Evolutionary conservation across 2,888 invertebrate species (phyloP), one percentile per base, ranked within the genome.

Genomic region (Schizaphis graminum): DNA sequence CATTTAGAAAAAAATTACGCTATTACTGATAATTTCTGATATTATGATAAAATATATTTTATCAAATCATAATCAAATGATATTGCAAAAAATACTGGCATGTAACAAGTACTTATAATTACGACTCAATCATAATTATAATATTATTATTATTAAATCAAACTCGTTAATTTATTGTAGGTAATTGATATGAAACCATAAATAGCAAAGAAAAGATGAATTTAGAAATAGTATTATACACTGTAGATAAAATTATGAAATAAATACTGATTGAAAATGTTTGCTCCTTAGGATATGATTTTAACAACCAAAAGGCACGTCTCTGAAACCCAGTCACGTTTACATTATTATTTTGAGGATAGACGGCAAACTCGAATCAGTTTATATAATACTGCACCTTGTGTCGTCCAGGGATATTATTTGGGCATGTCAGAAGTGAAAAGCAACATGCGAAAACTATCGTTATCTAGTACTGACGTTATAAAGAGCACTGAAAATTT

Each of bases 381-480:
- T 92, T 92, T 87, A 49, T 92, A 92, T 92, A 49, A 87, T 92
- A 49, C 87, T 49, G 47, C 47, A 21, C 35, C 44, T 85, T 44
- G n/a, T 92, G 44, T 87, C 57, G 61, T 61, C 47, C 61, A 26
- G 86, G 87, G 47, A 91, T 44, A 89, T 47, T 16, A 61, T 28
- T 84, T 56, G 47, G 26, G 44, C 11, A 4, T 5, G 49, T 26
- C 35, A 87, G 47, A 49, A 87, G 24, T 87, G 87, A 61, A 92
- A 92, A 92, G 92, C 87, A 87, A 92, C 87, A 92, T n/a, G 61
- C 41, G 57, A 47, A 91, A 57, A 67, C n/a, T 49, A 86, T 61
- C 86, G 61, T 87, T 87, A 61, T 47, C 24, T 57, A n/a, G 41
- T 44, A 44, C 41, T 24, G 84, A 44, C 10, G n/a, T 44, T 28